Evolutionary conservation across 1,140 invertebrate genomes (phyloP).

Genomic region (Microplitis demolitor): DNA sequence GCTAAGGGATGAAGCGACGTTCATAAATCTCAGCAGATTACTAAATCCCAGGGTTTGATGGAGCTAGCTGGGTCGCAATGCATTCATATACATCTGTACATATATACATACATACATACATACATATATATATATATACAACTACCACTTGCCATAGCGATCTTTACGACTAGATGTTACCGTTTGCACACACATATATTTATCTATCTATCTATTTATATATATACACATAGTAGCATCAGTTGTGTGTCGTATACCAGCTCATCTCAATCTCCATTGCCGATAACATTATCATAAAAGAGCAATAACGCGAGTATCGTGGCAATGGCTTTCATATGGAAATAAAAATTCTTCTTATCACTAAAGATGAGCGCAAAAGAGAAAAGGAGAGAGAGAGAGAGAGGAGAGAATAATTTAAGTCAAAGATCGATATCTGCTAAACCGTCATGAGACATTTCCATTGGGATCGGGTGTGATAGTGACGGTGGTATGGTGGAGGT

Average conservation of each 20-base stretch:
- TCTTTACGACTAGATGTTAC: conserved; percentile 17
- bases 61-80: conserved; percentile 41
- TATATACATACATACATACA: neutral
- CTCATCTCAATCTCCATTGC: conserved; percentile 50
- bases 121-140: neutral
- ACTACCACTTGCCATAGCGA: neutral
- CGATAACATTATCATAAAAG: conserved; percentile 64
- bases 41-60: conserved; percentile 62
- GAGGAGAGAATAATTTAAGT: neutral
- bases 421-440: conserved; percentile 8
- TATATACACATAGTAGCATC: conserved; percentile 33
- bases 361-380: neutral
- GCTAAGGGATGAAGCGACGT: conserved; percentile 53
- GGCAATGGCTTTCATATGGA: conserved; percentile 51
- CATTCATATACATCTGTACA: neutral
- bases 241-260: conserved; percentile 40
- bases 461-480: neutral
- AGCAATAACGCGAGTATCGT: conserved; percentile 53
- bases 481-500: too few species aligned
- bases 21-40: conserved; percentile 63
- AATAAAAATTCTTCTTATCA: conserved; percentile 35
- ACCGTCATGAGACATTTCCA: conserved; percentile 6
- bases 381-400: too few species aligned
- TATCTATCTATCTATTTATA: conserved; percentile 28
- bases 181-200: conserved; percentile 24